Percentiles rank a stretch among this genome's conserved stretches.
Evolutionary conservation across 1,140 invertebrate genomes (phyloP).

Genomic region (Bursaphelenchus mucronatus): DNA sequence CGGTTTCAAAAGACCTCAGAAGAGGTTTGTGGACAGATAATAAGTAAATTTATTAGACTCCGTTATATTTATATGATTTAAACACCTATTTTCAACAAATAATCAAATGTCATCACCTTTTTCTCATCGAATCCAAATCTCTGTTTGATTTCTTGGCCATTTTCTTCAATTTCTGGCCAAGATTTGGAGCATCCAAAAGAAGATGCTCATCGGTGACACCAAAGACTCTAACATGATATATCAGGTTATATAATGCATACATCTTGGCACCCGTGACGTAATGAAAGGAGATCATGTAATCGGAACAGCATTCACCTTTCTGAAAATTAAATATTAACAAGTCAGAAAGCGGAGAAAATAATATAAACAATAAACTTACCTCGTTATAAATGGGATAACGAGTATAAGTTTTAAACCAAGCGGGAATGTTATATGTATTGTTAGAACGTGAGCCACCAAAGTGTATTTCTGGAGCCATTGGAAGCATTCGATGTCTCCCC

Average conservation of each 20-base stretch:
- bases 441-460: conserved; percentile 3
- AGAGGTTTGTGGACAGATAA: no score
- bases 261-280: conserved; percentile 27
- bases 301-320: conserved; percentile 31
- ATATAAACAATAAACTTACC: conserved; percentile 12
- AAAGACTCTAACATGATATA: conserved; percentile 32
- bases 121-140: no score
- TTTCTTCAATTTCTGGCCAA: no score
- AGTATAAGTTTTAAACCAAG: conserved; percentile 29
- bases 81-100: no score
- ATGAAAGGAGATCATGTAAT: conserved; percentile 44
- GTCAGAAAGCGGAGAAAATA: conserved; percentile 14
- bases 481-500: conserved; percentile 7
- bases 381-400: conserved; percentile 32
- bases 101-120: no score
- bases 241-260: conserved; percentile 38
- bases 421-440: neutral
- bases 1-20: no score
- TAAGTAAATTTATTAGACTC: no score
- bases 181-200: neutral
- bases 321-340: neutral
- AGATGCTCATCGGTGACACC: conserved; percentile 15
- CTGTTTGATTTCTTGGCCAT: no score
- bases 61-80: no score
- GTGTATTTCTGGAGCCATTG: conserved; percentile 2